Evolutionary conservation across 1,140 invertebrate genomes (phyloP), one percentile per base, ranked within the genome.

Genomic region (Papilio xuthus): DNA sequence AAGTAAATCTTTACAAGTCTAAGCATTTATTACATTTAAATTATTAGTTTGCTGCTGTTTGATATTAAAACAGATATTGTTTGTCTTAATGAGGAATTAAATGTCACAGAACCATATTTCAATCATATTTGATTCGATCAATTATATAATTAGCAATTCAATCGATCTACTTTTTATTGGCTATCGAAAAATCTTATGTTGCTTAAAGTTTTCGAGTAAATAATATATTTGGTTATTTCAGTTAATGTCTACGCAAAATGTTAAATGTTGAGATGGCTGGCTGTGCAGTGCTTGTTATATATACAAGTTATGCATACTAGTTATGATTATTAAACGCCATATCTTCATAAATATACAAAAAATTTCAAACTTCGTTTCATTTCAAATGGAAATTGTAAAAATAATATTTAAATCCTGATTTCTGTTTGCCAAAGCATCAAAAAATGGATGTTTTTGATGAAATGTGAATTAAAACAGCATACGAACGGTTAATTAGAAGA

Each of bases 181-280:
- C 60, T 67, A 67, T 67, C 60, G 56, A 28, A 67, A 67, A 67
- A 67, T 67, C 60, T 67, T 67, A 67, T 12, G 60, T 67, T 67
- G 60, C 60, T 67, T 67, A 67, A 67, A 67, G 60, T 67, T 67
- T 67, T 67, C 53, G 8, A 23, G 15, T 32, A 28, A 53, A 20
- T 53, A 53, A 53, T 53, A 53, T n/a, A n/a, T 18, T n/a, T 28
- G 4, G 13, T 1, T 50, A 28, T 63, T 28, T 63, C 12, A 67
- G 60, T 67, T 28, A 60, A 18, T 18, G 28, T n/a, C n/a, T n/a
- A n/a, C n/a, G n/a, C n/a, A 37, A 37, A 3, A 37, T 37, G 32
- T 37, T 7, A 37, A 6, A 37, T 37, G 32, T 7, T 37, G 32
- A 37, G 32, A 37, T 37, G 7, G 32, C 32, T 37, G n/a, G 32